Conservation (phyloP, 2,888 invertebrate species). For the Phyto melanocephala region DNA sequence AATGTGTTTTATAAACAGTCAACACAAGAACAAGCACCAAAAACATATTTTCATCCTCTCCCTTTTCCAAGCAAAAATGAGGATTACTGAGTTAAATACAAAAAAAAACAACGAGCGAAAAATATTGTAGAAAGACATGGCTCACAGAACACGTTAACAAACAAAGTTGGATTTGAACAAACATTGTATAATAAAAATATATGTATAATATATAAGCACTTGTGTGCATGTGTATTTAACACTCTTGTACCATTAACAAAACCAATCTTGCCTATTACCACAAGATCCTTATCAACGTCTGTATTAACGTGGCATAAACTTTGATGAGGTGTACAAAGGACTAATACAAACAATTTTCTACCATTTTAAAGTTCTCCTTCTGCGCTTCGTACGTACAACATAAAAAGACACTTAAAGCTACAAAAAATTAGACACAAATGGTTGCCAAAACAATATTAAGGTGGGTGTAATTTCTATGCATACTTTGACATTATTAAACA, state of each 20-base stretch:
- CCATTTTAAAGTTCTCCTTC: background rate
- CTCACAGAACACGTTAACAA: background rate
- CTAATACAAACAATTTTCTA: background rate
- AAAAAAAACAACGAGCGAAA: background rate
- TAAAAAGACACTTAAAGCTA: background rate
- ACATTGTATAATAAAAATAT: background rate
- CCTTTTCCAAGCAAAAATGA: background rate
- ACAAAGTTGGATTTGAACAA: conserved; percentile 6
- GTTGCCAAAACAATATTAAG: no score
- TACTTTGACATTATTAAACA: background rate
- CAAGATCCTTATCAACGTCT: background rate
- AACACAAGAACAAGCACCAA: background rate
- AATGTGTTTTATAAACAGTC: background rate
- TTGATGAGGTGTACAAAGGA: background rate
- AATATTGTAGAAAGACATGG: background rate
- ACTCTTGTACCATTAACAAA: no score
- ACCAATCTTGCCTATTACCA: background rate
- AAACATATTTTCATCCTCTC: background rate
- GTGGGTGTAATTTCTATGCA: no score
- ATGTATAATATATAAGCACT: background rate
- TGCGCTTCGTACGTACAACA: background rate
- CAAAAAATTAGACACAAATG: background rate
- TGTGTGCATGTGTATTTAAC: background rate
- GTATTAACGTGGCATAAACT: background rate
- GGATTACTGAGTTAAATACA: background rate